Evolutionary conservation across 2,113 vertebrate species (phyloP).

Genomic region (Acanthisitta chloris): DNA sequence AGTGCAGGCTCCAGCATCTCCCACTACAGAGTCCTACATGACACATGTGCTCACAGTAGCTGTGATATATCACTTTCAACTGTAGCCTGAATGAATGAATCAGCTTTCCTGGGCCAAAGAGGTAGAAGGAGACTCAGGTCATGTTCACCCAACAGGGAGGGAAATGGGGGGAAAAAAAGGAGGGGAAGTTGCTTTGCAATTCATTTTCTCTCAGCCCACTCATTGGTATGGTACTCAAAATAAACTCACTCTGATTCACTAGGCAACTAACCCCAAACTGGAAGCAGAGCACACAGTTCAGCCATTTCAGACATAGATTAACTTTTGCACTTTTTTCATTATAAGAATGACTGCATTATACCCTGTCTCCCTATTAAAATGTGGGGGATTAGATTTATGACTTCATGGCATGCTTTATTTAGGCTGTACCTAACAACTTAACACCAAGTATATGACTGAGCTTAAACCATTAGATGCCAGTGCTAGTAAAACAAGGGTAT

Average conservation of each 20-base stretch:
- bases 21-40: not conserved
- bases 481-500: not conserved
- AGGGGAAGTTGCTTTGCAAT: not conserved
- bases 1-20: not conserved
- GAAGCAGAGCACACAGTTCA: not conserved
- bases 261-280: not conserved
- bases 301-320: not conserved
- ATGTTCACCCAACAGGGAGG: not conserved
- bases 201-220: not conserved
- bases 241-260: not conserved
- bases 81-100: not conserved
- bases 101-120: not conserved
- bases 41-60: fast-evolving
- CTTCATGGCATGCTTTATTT: not conserved
- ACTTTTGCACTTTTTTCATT: not conserved
- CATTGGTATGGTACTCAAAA: not conserved
- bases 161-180: fast-evolving
- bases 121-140: not conserved
- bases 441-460: not conserved
- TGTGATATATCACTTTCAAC: not conserved
- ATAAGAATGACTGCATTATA: not conserved
- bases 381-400: not conserved
- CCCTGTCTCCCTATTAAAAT: not conserved
- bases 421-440: not conserved
- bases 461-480: not conserved